Evolutionary conservation across 2,888 invertebrate species (phyloP).

Genomic region (Melangyna quadrimaculata): DNA sequence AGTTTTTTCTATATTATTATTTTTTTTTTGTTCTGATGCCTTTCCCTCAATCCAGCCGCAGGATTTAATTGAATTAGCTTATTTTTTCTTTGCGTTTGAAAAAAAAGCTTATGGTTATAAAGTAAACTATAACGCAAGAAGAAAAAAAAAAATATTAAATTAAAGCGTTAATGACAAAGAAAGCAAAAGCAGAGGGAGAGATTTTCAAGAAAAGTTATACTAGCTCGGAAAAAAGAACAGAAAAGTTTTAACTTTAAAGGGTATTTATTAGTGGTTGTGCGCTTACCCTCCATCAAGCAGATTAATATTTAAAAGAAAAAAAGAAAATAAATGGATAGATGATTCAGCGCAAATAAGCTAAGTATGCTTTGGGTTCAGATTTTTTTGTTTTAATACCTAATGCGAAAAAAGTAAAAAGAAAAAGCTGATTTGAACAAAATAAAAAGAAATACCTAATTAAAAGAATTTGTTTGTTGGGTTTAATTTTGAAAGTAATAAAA

Average conservation of each 20-base stretch:
- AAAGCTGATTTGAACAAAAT: neutral
- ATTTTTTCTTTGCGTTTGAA: neutral
- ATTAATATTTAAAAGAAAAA: neutral
- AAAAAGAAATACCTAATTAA: neutral
- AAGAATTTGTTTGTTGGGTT: neutral
- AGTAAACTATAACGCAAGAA: slow-evolving; percentile 36
- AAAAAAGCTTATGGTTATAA: slow-evolving; percentile 34
- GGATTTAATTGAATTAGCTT: slow-evolving; percentile 59
- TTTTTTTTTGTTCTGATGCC: no score
- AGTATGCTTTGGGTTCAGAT: neutral
- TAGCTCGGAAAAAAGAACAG: neutral
- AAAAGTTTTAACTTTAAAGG: slow-evolving; percentile 9
- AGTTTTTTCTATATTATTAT: neutral
- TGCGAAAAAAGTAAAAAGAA: neutral
- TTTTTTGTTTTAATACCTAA: neutral
- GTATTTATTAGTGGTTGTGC: slow-evolving; percentile 23
- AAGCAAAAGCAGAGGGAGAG: neutral
- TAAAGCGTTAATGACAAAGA: slow-evolving; percentile 25
- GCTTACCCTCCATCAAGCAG: neutral
- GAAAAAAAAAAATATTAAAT: slow-evolving; percentile 14
- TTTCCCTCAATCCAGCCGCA: neutral
- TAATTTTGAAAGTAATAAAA: neutral
- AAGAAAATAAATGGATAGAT: neutral
- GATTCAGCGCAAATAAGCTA: neutral
- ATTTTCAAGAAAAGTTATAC: slow-evolving; percentile 4